A percentile compares a stretch with the other conserved stretches of the same genome.
These are phyloP conservation scores for Adela reaumurella DNA, from an alignment of 2,888 invertebrate species.

Conservation along the genomic window DNA sequence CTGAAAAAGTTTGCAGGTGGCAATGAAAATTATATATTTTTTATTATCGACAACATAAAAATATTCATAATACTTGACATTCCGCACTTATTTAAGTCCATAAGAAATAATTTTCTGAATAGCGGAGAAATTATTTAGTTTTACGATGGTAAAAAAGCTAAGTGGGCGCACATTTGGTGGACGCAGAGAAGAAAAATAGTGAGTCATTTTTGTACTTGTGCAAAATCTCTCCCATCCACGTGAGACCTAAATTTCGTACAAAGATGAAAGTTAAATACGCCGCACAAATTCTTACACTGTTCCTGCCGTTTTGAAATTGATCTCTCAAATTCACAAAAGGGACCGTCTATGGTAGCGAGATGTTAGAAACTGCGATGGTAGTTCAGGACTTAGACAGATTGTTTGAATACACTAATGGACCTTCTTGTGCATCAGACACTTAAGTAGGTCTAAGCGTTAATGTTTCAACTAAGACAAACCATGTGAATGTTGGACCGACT, in stretches of 20 bases:
- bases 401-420: background rate
- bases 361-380: background rate
- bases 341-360: background rate
- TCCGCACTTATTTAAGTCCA: background rate
- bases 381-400: background rate
- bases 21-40: background rate
- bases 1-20: background rate
- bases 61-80: background rate
- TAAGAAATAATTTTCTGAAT: background rate
- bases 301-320: background rate
- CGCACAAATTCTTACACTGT: background rate
- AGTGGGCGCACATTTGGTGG: too few relatives aligned
- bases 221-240: background rate
- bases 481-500: too few relatives aligned
- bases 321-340: background rate
- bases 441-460: too few relatives aligned
- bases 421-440: too few relatives aligned
- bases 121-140: background rate
- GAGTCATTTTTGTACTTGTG: background rate
- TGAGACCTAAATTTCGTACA: background rate
- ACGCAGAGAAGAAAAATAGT: too few relatives aligned
- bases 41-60: background rate
- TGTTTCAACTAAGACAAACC: too few relatives aligned
- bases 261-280: slow-evolving; percentile 1
- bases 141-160: too few relatives aligned